Percentiles rank a stretch among this genome's conserved stretches.
phyloP scores from a whole-genome alignment of 2,113 vertebrate genomes.

The Dissostichus mawsoni region DNA sequence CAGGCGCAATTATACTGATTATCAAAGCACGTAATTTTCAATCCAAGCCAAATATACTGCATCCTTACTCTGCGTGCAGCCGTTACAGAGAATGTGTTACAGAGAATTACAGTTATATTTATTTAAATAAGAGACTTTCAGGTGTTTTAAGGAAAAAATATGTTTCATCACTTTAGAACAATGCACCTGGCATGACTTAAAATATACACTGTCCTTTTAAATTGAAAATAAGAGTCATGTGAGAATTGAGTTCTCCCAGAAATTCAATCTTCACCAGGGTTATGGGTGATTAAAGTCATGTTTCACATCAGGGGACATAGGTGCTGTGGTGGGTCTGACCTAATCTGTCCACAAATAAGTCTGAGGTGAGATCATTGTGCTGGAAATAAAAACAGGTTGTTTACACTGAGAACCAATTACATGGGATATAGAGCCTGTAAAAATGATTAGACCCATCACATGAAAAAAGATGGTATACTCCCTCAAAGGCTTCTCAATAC shows the following conservation, averaged over 20 bases:
- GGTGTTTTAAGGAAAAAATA: not conserved
- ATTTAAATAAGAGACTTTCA: too few species aligned
- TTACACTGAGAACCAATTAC: slow-evolving; percentile 15
- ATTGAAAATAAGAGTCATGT: slow-evolving; percentile 24
- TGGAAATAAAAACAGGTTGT: slow-evolving; percentile 42
- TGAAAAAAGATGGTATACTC: slow-evolving; percentile 30
- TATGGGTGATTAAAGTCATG: slow-evolving; percentile 53
- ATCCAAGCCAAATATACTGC: too few species aligned
- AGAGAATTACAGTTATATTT: too few species aligned
- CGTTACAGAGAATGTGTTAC: too few species aligned
- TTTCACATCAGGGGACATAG: slow-evolving; percentile 36
- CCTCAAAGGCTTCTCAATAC: slow-evolving; percentile 33
- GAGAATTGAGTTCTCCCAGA: not conserved
- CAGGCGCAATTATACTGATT: too few species aligned
- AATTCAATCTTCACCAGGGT: slow-evolving; percentile 33
- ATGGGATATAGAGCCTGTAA: slow-evolving; percentile 19
- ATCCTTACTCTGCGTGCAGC: too few species aligned
- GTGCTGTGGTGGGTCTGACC: slow-evolving; percentile 29
- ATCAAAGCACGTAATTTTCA: too few species aligned
- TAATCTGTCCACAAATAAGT: slow-evolving; percentile 34
- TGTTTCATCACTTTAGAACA: not conserved
- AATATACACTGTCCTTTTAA: slow-evolving; percentile 3
- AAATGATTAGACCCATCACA: slow-evolving; percentile 36
- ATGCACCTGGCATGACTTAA: not conserved
- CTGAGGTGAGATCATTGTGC: slow-evolving; percentile 29